Evolutionary conservation across 35 echinoderm and acorn worm species (phyloP).

Genomic region (Lytechinus pictus): DNA sequence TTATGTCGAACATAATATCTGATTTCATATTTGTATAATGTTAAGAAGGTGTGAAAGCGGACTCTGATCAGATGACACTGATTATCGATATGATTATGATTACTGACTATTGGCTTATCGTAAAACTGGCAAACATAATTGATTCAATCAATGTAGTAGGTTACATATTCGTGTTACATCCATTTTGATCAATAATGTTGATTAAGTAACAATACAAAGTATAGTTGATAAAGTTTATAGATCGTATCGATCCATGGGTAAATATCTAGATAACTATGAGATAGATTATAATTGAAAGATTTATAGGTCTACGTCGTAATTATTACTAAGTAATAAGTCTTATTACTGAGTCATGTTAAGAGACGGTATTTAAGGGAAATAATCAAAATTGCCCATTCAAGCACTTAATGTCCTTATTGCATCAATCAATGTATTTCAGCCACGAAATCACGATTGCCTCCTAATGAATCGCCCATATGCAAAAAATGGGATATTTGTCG

Average conservation of each 20-base stretch:
- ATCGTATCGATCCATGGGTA: not conserved
- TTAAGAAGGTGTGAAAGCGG: not conserved
- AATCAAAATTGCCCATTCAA: not conserved
- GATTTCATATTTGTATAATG: not conserved
- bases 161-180: not conserved
- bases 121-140: not conserved
- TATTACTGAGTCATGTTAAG: not conserved
- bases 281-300: not conserved
- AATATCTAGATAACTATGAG: not conserved
- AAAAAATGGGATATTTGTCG: slow-evolving; percentile 5
- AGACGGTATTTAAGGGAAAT: not conserved
- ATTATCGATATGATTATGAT: not conserved
- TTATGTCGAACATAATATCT: not conserved
- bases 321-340: not conserved
- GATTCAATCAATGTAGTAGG: not conserved
- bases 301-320: not conserved
- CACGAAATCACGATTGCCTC: not conserved
- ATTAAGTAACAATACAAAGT: not conserved
- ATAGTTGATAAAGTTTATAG: not conserved
- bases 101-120: not conserved
- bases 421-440: not conserved
- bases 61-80: not conserved
- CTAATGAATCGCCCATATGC: not conserved
- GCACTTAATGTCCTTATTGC: not conserved
- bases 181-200: not conserved